Percentiles rank a stretch among this genome's conserved stretches.
phyloP scores from a whole-genome alignment of 2,113 vertebrate species.

The Sturnira hondurensis region DNA sequence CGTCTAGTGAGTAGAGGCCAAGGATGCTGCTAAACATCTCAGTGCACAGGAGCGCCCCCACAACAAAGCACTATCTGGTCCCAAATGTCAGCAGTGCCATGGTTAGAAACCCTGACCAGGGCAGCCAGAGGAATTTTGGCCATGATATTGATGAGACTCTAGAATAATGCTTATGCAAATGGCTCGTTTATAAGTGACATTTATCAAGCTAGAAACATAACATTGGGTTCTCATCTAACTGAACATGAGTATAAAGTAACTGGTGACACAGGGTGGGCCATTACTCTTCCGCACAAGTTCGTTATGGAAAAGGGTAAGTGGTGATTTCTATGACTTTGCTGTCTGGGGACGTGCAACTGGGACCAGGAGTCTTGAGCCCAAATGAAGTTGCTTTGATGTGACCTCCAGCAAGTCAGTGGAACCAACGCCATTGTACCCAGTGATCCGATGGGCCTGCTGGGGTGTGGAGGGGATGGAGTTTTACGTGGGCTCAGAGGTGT shows the following conservation, averaged over 20 bases:
- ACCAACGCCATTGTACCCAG: neutral
- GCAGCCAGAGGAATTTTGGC: neutral
- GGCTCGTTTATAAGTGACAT: neutral
- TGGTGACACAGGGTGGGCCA: neutral
- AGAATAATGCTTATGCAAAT: neutral
- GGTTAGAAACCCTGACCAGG: neutral
- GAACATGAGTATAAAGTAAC: neutral
- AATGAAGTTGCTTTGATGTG: neutral
- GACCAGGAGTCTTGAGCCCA: neutral
- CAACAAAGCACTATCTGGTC: neutral
- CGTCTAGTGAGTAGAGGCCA: neutral
- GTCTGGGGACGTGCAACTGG: neutral
- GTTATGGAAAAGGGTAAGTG: neutral
- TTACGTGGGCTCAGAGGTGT: neutral
- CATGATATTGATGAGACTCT: neutral
- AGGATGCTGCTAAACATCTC: neutral
- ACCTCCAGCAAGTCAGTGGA: neutral
- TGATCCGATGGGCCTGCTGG: accelerated
- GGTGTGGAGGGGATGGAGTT: neutral
- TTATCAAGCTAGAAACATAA: neutral
- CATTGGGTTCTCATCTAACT: neutral
- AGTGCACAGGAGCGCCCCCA: too few species aligned
- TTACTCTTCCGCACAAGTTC: neutral
- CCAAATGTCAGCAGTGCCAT: neutral
- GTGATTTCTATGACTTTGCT: neutral